Evolutionary conservation across 2,797 vertebrate species (phyloP), one percentile per base, ranked within the genome.

Genomic region (Sylvilagus floridanus): DNA sequence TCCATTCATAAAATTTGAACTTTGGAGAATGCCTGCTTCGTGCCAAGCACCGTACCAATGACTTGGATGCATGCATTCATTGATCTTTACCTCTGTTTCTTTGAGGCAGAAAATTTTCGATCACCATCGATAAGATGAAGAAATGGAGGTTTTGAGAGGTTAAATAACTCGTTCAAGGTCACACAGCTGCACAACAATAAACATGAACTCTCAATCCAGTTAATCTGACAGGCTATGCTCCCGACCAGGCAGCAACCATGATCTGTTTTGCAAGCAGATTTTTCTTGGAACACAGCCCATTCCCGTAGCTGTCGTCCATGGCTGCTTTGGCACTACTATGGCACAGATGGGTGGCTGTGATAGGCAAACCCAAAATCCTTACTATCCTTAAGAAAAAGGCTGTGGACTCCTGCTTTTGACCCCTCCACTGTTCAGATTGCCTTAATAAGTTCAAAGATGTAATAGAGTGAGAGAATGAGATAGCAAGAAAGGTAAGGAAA

Each of bases 81-180:
- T 24, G 62, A 94, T 84, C n/a, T 92, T 73, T 60, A 26, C 50
- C 35, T 22, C 0, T 57, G 6, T 63, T 76, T 77, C 77, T 79
- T 12, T n/a, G 78, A 75, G 19, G 7, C 9, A 79, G 82, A 32
- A 69, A 37, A 35, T 94, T 47, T 69, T n/a, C 26, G 35, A n/a
- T 30, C 66, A n/a, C 88, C n/a, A 47, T 79, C 68, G 93, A 32
- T 37, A 73, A 47, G 66, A 65, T 72, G 79, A 91, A 90, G 63
- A 72, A n/a, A 65, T 37, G 24, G 82, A 71, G 32, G 47, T 57
- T 71, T 47, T 24, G 35, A 90, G 79, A 71, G 28, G 68, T 47
- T 86, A 71, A 73, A 22, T 54, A 88, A 72, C 26, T 65, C 60
- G 22, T 71, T 57, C 57, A 37, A n/a, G 19, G 42, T 57, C 65